Evolutionary conservation across 2,797 vertebrate genomes (phyloP).

Genomic region (Garrulus glandarius): DNA sequence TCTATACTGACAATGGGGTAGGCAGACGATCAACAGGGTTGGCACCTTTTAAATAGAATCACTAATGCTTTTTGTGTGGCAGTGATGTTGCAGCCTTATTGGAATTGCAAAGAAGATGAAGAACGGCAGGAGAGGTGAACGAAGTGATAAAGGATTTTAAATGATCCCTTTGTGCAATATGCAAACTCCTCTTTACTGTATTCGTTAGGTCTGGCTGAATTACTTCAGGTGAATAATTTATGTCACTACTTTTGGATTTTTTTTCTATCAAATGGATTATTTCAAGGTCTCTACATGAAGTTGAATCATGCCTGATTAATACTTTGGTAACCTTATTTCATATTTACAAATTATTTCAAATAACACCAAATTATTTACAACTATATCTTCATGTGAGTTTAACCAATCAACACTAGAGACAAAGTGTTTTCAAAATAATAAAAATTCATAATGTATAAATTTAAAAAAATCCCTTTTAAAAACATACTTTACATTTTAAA

Average conservation of each 20-base stretch:
- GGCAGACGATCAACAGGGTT: conserved; percentile 4
- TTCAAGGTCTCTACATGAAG: neutral
- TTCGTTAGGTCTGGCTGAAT: neutral
- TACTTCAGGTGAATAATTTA: conserved; percentile 1
- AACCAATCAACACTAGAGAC: neutral
- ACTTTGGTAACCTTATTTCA: neutral
- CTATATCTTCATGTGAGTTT: neutral
- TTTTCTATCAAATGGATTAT: neutral
- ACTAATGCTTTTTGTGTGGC: conserved; percentile 35
- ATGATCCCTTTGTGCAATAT: conserved; percentile 24
- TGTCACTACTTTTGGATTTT: neutral
- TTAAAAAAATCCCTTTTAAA: neutral
- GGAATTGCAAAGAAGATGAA: conserved; percentile 47
- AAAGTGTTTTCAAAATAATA: neutral
- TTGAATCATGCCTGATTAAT: neutral
- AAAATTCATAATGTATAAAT: neutral
- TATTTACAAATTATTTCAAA: neutral
- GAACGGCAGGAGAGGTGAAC: conserved; percentile 9
- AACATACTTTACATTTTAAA: neutral
- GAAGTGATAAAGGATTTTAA: conserved; percentile 30
- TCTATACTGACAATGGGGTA: neutral
- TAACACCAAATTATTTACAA: neutral
- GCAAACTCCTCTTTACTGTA: neutral
- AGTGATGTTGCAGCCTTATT: conserved; percentile 10
- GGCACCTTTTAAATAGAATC: conserved; percentile 39